phyloP scores from a whole-genome alignment of 2,888 invertebrate genomes.

The Linyphia triangularis region DNA sequence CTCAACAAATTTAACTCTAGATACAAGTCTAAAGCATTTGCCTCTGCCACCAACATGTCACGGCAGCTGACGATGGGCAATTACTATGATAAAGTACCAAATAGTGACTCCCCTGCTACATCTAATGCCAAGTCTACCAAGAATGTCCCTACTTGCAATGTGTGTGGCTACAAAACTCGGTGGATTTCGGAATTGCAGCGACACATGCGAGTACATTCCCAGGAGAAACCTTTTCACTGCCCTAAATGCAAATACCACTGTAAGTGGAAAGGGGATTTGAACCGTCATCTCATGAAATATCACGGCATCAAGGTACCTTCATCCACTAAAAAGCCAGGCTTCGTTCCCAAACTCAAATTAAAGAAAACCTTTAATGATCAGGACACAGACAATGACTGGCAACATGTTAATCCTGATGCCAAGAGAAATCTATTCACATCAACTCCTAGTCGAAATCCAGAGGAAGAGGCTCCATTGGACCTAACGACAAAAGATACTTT shows the following conservation, averaged over 20 bases:
- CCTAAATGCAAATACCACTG: conserved; percentile 76
- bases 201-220: conserved; percentile 76
- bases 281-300: conserved; percentile 76
- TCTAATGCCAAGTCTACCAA: conserved; percentile 29
- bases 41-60: conserved; percentile 21
- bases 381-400: conserved; percentile 26
- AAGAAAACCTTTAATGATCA: background rate
- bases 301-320: conserved; percentile 74
- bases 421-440: conserved; percentile 39
- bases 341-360: conserved; percentile 36
- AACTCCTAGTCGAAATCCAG: background rate
- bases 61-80: conserved; percentile 45
- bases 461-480: conserved; percentile 60
- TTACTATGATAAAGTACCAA: conserved; percentile 32
- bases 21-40: conserved; percentile 41
- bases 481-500: conserved; percentile 57
- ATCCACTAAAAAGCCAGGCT: conserved; percentile 9
- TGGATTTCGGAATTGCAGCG: conserved; percentile 76
- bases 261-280: conserved; percentile 77
- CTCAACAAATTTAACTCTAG: conserved; percentile 10
- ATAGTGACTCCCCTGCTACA: background rate
- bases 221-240: conserved; percentile 76
- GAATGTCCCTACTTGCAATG: conserved; percentile 63
- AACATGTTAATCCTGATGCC: conserved; percentile 23
- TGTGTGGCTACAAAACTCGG: conserved; percentile 76